Conservation (phyloP, 2,888 invertebrate genomes). For the Cecidostiba fungosa region DNA sequence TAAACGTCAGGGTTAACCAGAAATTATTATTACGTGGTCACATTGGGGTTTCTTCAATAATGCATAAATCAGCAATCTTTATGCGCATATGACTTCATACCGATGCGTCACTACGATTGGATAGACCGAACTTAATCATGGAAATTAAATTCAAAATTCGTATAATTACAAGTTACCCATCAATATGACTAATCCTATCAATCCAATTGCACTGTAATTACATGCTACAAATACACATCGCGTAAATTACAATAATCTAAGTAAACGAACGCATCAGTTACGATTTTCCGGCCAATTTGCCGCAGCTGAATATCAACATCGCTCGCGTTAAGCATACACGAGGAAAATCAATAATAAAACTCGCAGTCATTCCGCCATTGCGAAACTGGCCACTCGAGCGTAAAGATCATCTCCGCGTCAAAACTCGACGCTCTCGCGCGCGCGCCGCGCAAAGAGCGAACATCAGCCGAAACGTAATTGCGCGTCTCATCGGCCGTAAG, state of each 20-base stretch:
- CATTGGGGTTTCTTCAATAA: too few species aligned
- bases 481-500: conserved; percentile 59
- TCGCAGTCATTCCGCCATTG: neutral
- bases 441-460: neutral
- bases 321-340: neutral
- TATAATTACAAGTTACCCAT: neutral
- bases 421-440: conserved; percentile 28
- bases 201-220: neutral
- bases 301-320: conserved; percentile 37
- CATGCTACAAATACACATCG: neutral
- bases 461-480: conserved; percentile 53
- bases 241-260: neutral
- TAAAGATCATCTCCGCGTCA: conserved; percentile 24
- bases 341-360: conserved; percentile 46
- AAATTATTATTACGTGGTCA: too few species aligned
- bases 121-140: too few species aligned
- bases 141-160: neutral
- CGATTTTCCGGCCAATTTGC: conserved; percentile 49
- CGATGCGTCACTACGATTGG: too few species aligned
- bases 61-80: too few species aligned
- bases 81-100: too few species aligned
- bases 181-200: neutral
- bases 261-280: conserved; percentile 29
- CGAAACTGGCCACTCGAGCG: neutral
- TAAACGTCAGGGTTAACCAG: too few species aligned